Base-by-base conservation (phyloP, 2,113 vertebrate species). In the Vicugna pacos region DNA sequence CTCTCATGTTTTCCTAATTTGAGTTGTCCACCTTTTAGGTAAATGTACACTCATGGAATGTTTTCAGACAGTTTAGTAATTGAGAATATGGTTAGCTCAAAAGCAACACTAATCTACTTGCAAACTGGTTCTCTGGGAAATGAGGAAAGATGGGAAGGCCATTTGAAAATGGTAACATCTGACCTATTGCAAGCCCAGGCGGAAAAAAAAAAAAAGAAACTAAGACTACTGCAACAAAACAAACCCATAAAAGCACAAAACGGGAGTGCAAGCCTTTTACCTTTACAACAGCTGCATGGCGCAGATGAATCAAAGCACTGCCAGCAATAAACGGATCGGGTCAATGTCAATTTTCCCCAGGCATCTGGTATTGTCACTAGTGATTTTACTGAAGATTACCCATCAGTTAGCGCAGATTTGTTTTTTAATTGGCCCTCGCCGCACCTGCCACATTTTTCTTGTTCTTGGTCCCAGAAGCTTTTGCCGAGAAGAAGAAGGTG, bases 361-460 rank as follows among this genome's bases (percentile, higher is more conserved):
- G 91, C 97, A 98, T 97, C 97, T 98, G 96, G 81, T 96, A 73
- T 92, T 92, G 96, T 98, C 97, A 32, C 98, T 96, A 96, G 98
- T 97, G 97, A 98, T 97, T 98, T 98, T 95, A 97, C 97, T 85
- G 97, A 97, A 98, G 97, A 98, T 98, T 98, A 98, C 97, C 98
- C 96, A 98, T 97, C 98, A 97, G 98, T 99, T 98, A 98, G 98
- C 93, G 96, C 96, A 98, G 98, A 98, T 99, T 99, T 98, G 98
- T 97, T 98, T 98, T 99, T 98, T 99, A 99, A 99, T 98, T 98
- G 98, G 97, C 82, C 97, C 96, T 97, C 35, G 89, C 90, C 56
- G 64, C 98, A 98, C 98, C 98, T 98, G 98, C 98, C 98, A 97
- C 95, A 73, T 97, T 95, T 94, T 87, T 82, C 92, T 60, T 80